Evolutionary conservation across 2,113 vertebrate species (phyloP).

Genomic region (Eptatretus burgeri): DNA sequence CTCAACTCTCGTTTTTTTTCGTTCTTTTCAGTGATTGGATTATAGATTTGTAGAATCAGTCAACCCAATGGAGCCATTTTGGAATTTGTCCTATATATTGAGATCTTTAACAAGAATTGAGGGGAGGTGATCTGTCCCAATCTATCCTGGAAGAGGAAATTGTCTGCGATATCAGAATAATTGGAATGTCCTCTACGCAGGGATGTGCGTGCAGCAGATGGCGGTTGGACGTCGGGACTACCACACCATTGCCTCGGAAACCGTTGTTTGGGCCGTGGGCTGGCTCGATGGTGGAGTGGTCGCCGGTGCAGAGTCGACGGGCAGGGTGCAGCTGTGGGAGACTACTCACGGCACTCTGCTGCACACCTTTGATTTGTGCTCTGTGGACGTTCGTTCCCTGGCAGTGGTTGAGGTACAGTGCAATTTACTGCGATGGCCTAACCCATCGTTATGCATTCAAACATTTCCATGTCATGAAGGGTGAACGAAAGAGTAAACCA

Average conservation of each 20-base stretch:
- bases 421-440: background rate
- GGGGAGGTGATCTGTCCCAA: no score
- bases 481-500: no score
- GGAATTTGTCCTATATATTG: no score
- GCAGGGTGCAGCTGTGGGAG: slow-evolving; percentile 74
- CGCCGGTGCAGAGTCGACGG: slow-evolving; percentile 44
- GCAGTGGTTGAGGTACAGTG: slow-evolving; percentile 27
- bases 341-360: slow-evolving; percentile 32
- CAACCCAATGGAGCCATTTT: no score
- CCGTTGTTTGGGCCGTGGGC: slow-evolving; percentile 46
- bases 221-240: slow-evolving; percentile 27
- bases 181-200: slow-evolving; percentile 15
- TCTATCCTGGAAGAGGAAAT: no score
- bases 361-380: slow-evolving; percentile 30
- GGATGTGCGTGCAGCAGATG: slow-evolving; percentile 26
- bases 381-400: slow-evolving; percentile 32
- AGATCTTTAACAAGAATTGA: no score
- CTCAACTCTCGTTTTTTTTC: no score
- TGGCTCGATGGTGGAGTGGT: slow-evolving; percentile 37
- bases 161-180: no score
- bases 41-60: no score
- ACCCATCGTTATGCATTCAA: background rate
- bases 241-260: slow-evolving; percentile 18
- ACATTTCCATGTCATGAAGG: no score
- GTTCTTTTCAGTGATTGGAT: no score